Percentiles rank a stretch among this genome's conserved stretches.
These are phyloP conservation scores for Gila orcuttii DNA, from an alignment of 2,113 vertebrate species.

Conservation along the genomic window DNA sequence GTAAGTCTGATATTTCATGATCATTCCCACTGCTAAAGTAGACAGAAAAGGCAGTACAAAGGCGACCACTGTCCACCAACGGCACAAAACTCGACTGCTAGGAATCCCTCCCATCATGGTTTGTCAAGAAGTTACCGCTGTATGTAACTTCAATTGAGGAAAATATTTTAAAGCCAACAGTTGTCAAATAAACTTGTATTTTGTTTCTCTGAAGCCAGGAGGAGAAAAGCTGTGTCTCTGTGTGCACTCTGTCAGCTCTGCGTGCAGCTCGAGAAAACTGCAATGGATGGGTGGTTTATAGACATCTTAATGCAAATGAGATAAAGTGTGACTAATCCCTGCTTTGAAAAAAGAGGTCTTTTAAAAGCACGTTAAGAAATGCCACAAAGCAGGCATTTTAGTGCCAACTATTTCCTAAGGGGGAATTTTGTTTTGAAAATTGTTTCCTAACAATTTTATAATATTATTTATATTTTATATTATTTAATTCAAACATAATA, in stretches of 20 bases:
- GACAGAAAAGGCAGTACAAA: slow-evolving; percentile 62
- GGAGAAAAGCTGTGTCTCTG: slow-evolving; percentile 53
- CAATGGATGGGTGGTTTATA: slow-evolving; percentile 83
- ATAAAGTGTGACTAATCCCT: slow-evolving; percentile 74
- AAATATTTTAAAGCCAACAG: slow-evolving; percentile 31
- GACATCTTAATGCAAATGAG: slow-evolving; percentile 89
- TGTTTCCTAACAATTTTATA: too few species aligned
- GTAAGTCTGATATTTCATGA: slow-evolving; percentile 89
- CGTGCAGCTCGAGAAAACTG: slow-evolving; percentile 71
- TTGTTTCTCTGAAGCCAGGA: slow-evolving; percentile 10
- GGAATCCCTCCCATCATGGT: slow-evolving; percentile 53
- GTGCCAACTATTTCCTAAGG: not conserved
- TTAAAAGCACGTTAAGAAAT: slow-evolving; percentile 27
- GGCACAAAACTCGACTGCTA: slow-evolving; percentile 65
- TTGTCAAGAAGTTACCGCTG: slow-evolving; percentile 40
- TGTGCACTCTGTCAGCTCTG: slow-evolving; percentile 24
- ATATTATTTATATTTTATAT: too few species aligned
- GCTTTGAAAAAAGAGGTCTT: slow-evolving; percentile 66
- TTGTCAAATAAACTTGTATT: slow-evolving; percentile 26
- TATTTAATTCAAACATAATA: too few species aligned
- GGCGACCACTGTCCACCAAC: slow-evolving; percentile 62
- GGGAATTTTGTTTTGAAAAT: too few species aligned
- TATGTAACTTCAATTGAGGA: slow-evolving; percentile 43
- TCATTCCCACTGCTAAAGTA: slow-evolving; percentile 76
- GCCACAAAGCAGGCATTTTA: not conserved